Evolutionary conservation across 2,797 vertebrate species (phyloP), one percentile per base, ranked within the genome.

Genomic region (Pygocentrus nattereri): DNA sequence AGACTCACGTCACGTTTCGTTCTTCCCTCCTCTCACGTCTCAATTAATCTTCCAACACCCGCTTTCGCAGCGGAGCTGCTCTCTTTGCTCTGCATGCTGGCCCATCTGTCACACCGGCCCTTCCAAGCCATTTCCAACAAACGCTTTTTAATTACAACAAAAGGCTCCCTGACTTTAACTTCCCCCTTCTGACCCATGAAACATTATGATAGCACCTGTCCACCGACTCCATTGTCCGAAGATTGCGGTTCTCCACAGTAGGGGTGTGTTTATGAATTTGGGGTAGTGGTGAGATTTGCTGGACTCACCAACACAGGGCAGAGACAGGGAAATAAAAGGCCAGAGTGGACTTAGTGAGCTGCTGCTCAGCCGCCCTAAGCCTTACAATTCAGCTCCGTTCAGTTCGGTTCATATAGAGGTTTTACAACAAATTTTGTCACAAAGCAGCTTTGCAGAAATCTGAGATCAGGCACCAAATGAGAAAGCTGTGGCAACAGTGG

Each of bases 61-160:
- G 31, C 76, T 68, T 73, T 86, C 79, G 61, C 85, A 67, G 38
- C 56, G 56, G 78, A 83, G 49, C 82, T 64, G 74, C 81, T 64
- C 50, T 65, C 38, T 67, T 82, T 68, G 56, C 76, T 80, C 67
- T 58, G 70, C 76, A 50, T 69, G 69, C 67, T 59, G 69, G 69
- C 34, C 79, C 80, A 83, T 88, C 85, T 87, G 85, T 85, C 84
- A 85, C 65, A 50, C 52, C n/a, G 70, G 73, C 47, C 52, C 52
- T 31, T 83, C 78, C 50, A 71, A 86, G 76, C 52, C 74, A 79
- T 79, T 82, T 76, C 76, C 38, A 61, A 75, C 74, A 58, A 78
- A 76, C 52, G 41, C 49, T 76, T 50, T 82, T 79, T 80, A 87
- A 82, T 85, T 80, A 85, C 70, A 23, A 83, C 54, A 79, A 59